These are phyloP conservation scores for Tridacna crocea DNA, from an alignment of 2,888 invertebrate species.

Conservation along the genomic window DNA sequence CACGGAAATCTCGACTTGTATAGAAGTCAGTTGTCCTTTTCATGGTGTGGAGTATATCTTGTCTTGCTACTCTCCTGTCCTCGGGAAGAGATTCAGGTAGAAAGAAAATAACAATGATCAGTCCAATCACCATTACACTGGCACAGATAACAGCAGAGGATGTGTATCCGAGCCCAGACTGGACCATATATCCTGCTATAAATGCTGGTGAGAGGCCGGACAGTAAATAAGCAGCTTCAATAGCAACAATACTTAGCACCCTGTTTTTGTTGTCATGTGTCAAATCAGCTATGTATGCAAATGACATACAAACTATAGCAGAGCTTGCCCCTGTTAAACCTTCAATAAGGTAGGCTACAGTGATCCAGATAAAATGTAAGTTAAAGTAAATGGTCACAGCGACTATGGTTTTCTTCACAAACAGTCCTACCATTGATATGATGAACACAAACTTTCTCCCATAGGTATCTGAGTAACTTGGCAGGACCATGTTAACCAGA, in stretches of 20 bases:
- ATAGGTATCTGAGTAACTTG: slow-evolving; percentile 44
- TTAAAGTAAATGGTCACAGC: slow-evolving; percentile 33
- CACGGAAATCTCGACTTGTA: slow-evolving; percentile 43
- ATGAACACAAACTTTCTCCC: slow-evolving; percentile 51
- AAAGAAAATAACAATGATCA: slow-evolving; percentile 28
- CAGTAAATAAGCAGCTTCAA: slow-evolving; percentile 29
- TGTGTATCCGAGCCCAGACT: slow-evolving; percentile 34
- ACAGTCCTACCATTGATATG: slow-evolving; percentile 35
- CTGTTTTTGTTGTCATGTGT: slow-evolving; percentile 24
- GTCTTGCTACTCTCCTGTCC: slow-evolving; percentile 7
- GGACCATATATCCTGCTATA: slow-evolving; percentile 40
- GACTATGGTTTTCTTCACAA: not conserved
- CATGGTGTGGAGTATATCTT: slow-evolving; percentile 8
- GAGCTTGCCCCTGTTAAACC: slow-evolving; percentile 36
- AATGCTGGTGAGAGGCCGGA: slow-evolving; percentile 26
- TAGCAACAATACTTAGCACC: slow-evolving; percentile 36
- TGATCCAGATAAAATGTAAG: slow-evolving; percentile 7
- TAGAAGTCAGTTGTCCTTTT: slow-evolving; percentile 47
- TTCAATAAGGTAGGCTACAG: slow-evolving; percentile 23
- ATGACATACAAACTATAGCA: slow-evolving; percentile 23
- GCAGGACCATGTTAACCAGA: slow-evolving; percentile 32
- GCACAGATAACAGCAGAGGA: slow-evolving; percentile 33
- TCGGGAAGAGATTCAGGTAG: slow-evolving; percentile 42
- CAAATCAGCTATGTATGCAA: slow-evolving; percentile 49
- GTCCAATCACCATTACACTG: slow-evolving; percentile 20